Evolutionary conservation across 1,140 invertebrate species (phyloP).

Genomic region (Phymorhynchus buccinoides): DNA sequence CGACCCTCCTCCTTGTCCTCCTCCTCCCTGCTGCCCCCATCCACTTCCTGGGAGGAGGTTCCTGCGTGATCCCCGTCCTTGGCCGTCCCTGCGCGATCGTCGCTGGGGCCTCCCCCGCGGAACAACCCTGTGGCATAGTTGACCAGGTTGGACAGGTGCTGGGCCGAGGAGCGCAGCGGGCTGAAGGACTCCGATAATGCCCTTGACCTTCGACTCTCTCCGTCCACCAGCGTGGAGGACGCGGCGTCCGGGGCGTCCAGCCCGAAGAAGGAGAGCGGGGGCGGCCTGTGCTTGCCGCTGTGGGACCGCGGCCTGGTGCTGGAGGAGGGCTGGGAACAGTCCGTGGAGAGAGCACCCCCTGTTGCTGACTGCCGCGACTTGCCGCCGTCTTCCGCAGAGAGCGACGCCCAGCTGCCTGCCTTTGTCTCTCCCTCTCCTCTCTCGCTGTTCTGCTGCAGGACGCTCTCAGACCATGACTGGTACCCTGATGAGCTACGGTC

Average conservation of each 20-base stretch:
- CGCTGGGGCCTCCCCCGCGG: not conserved
- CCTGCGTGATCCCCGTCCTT: not conserved
- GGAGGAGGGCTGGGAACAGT: not conserved
- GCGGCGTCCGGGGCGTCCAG: not conserved
- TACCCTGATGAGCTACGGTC: too few relatives aligned
- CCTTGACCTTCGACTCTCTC: not conserved
- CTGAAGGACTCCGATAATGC: slow-evolving; percentile 28
- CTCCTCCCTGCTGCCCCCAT: not conserved
- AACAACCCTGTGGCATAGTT: slow-evolving; percentile 25
- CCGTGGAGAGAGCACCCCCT: not conserved
- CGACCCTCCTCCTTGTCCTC: not conserved
- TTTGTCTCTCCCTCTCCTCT: not conserved
- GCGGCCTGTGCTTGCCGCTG: not conserved
- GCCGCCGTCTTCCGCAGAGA: not conserved
- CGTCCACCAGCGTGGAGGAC: not conserved
- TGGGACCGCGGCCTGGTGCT: not conserved
- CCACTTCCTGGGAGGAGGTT: not conserved
- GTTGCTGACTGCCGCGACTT: not conserved
- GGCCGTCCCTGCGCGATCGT: not conserved
- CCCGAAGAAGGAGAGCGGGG: not conserved
- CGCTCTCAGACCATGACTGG: too few relatives aligned
- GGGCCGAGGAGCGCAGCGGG: slow-evolving; percentile 39
- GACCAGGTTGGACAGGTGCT: slow-evolving; percentile 44
- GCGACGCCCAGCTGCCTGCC: not conserved
- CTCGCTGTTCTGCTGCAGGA: not conserved